Evolutionary conservation across 2,113 vertebrate genomes (phyloP), one percentile per base, ranked within the genome.

Genomic region (Opisthocomus hoazin): DNA sequence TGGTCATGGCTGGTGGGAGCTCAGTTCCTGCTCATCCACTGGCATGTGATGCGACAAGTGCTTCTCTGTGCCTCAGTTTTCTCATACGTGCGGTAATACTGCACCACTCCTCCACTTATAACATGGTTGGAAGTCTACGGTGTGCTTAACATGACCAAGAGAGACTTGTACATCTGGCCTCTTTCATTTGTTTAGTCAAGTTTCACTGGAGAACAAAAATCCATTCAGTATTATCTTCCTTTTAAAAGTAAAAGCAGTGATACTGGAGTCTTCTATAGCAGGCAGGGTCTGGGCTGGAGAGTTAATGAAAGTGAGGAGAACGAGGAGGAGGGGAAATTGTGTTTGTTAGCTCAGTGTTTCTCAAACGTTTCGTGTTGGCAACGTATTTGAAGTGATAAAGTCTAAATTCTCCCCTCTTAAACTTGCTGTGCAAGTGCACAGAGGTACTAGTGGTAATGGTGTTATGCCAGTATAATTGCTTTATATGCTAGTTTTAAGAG

Each of bases 251-350:
- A 74, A 73, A 84, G 73, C 29, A 36, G 56, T 69, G 41, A 58
- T 54, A 29, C n/a, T 54, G 30, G 37, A 66, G 22, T 23, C 54
- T 83, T 77, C 51, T 39, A 11, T 34, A 30, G 56, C 51, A 82
- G 64, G n/a, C 12, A 12, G 32, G 34, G 17, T 1, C 29, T 70
- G 36, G 36, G 7, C 75, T 88, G 45, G 11, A 5, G 37, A 77
- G 23, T 32, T 75, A 69, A 50, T 61, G 36, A 16, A 85, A 77
- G 75, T 46, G 37, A 84, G 78, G 66, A 74, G 73, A 94, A 60
- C 0, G 3, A 24, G 8, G 34, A n/a, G 4, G 15, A 34, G 48
- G 27, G 16, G 30, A 19, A 16, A 27, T 39, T 78, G 11, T 19
- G 21, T 50, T 39, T 73, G 20, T 76, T 80, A 74, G 48, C 73